Evolutionary conservation across 2,113 vertebrate species (phyloP).

Genomic region (Pluvianellus socialis): DNA sequence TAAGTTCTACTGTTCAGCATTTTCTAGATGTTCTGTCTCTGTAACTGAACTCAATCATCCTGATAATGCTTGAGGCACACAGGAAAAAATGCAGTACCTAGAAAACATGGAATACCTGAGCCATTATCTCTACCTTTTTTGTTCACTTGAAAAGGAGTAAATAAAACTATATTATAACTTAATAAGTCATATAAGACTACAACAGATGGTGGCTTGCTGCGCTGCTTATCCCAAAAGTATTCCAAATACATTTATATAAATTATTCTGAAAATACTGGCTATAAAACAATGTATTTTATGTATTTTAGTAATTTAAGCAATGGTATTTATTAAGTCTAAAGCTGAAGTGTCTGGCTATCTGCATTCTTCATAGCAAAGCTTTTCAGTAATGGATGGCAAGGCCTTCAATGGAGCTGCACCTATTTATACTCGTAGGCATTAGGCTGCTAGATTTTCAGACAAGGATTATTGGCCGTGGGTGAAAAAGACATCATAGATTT

Average conservation of each 20-base stretch:
- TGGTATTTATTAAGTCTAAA: not conserved
- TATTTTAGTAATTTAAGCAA: not conserved
- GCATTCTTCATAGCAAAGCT: not conserved
- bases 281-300: not conserved
- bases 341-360: not conserved
- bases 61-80: not conserved
- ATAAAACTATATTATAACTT: not conserved
- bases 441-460: not conserved
- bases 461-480: not conserved
- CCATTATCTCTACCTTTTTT: not conserved
- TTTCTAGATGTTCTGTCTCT: not conserved
- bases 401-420: not conserved
- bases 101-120: not conserved
- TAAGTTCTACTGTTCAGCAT: not conserved
- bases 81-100: not conserved
- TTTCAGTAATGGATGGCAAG: not conserved
- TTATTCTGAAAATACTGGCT: not conserved
- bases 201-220: not conserved
- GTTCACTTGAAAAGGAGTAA: not conserved
- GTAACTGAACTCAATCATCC: not conserved
- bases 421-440: not conserved
- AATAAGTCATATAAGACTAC: not conserved
- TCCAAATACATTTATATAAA: not conserved
- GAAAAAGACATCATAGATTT: not conserved
- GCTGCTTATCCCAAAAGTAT: not conserved